These are phyloP conservation scores for Drosophila silvestris DNA, from an alignment of 2,888 invertebrate genomes.

Conservation along the genomic window DNA sequence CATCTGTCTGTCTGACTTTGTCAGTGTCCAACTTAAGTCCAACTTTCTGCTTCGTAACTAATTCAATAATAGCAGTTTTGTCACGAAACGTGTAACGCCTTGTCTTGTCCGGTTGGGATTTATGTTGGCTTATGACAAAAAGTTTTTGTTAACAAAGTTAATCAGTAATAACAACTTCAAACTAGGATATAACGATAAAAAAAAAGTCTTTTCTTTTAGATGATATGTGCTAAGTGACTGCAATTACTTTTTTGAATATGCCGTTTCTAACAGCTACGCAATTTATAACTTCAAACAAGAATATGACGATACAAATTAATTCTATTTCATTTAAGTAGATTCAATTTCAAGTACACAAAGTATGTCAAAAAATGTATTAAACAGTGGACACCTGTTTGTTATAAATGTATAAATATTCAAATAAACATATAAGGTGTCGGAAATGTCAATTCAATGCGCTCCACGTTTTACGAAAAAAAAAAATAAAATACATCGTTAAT, in stretches of 20 bases:
- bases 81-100: slow-evolving; percentile 12
- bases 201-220: not conserved
- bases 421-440: not conserved
- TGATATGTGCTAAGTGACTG: not conserved
- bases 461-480: not conserved
- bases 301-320: not conserved
- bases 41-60: slow-evolving; percentile 6
- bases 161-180: slow-evolving; percentile 1
- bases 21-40: slow-evolving; percentile 1
- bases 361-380: not conserved
- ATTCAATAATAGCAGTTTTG: slow-evolving; percentile 11
- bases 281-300: not conserved
- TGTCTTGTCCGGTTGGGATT: slow-evolving; percentile 7
- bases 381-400: not conserved
- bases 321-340: not conserved
- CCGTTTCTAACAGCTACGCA: not conserved
- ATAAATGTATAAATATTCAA: not conserved
- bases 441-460: not conserved
- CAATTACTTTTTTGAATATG: not conserved
- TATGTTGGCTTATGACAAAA: slow-evolving; percentile 6
- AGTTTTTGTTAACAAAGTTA: slow-evolving; percentile 2
- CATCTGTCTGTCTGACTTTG: not conserved
- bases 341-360: not conserved
- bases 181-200: not conserved
- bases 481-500: not conserved